Conservation (phyloP, 2,113 vertebrate species). For the Hemiscyllium ocellatum region DNA sequence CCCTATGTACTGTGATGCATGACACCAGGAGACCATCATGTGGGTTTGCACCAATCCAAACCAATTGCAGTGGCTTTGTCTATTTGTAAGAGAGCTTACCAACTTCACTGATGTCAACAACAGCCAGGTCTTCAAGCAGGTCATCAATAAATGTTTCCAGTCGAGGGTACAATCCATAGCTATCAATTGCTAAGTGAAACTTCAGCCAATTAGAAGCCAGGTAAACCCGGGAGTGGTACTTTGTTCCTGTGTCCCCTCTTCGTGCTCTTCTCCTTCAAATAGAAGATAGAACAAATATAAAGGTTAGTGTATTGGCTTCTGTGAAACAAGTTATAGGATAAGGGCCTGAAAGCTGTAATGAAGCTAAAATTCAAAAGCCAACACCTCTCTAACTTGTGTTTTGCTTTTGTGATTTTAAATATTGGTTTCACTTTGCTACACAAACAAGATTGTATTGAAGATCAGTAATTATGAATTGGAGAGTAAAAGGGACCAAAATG, state of each 20-base stretch:
- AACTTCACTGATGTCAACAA: slow-evolving; percentile 58
- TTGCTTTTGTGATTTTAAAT: neutral
- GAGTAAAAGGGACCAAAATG: neutral
- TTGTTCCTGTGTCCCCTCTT: neutral
- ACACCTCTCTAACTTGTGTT: no score
- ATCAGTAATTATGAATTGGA: neutral
- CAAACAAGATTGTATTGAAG: neutral
- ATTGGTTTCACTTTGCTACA: neutral
- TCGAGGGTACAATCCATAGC: slow-evolving; percentile 71
- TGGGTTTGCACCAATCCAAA: neutral
- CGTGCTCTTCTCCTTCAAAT: neutral
- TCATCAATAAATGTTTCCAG: slow-evolving; percentile 55
- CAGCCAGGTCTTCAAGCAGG: slow-evolving; percentile 70
- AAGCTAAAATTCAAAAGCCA: neutral
- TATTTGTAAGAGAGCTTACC: slow-evolving; percentile 54
- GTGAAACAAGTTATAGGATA: neutral
- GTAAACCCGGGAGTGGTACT: neutral
- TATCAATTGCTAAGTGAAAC: slow-evolving; percentile 83
- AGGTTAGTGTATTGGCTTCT: neutral
- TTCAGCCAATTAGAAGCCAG: slow-evolving; percentile 71
- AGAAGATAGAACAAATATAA: neutral
- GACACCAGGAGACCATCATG: neutral
- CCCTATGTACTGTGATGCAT: neutral
- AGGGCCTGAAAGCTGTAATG: no score
- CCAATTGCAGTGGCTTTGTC: neutral